Conservation (phyloP, 2,888 invertebrate genomes). For the Autographa pulchrina region DNA sequence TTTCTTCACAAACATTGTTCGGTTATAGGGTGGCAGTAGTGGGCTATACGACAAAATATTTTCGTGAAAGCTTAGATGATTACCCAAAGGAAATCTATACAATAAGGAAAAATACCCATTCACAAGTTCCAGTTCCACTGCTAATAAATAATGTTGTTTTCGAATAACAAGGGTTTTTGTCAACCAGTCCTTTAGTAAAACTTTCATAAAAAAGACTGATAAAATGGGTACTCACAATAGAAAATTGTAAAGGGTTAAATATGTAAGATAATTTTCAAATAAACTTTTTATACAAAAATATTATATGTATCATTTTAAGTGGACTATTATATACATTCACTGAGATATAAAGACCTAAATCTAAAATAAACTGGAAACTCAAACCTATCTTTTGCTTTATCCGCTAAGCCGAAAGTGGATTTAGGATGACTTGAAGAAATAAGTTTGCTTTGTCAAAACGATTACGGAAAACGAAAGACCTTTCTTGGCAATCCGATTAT, state of each 20-base stretch:
- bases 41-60: conserved; percentile 4
- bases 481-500: conserved; percentile 21
- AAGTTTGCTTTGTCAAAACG: conserved; percentile 24
- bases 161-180: not conserved
- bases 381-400: conserved; percentile 9
- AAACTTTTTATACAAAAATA: too few relatives aligned
- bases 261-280: too few relatives aligned
- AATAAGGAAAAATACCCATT: conserved; percentile 4
- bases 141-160: conserved; percentile 4
- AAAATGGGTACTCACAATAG: too few relatives aligned
- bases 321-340: not conserved
- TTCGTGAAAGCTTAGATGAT: conserved; percentile 4
- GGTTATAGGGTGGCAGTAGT: not conserved
- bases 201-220: not conserved
- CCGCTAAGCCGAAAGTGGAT: conserved; percentile 29
- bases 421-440: conserved; percentile 22
- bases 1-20: conserved; percentile 9
- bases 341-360: not conserved
- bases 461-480: conserved; percentile 4
- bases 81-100: conserved; percentile 4
- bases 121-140: conserved; percentile 1
- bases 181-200: not conserved
- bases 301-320: not conserved
- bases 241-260: not conserved
- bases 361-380: not conserved